Conservation (phyloP, 2,113 vertebrate genomes). For the Ploceus nigricollis region DNA sequence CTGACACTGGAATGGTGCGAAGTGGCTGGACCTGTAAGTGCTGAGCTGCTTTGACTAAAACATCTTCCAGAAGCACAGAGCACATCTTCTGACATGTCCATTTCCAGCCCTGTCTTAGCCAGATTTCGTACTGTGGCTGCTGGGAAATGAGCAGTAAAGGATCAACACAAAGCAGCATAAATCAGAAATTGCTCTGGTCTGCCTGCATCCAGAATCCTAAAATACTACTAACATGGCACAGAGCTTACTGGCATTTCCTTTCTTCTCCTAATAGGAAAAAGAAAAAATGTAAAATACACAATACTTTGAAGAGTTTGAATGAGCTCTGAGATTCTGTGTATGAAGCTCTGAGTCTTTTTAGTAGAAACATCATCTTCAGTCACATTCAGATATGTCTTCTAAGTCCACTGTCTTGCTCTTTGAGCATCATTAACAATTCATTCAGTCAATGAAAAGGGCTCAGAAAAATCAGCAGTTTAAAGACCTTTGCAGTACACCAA, state of each 20-base stretch:
- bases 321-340: background rate
- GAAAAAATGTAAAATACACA: background rate
- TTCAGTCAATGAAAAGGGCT: background rate
- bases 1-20: background rate
- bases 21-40: background rate
- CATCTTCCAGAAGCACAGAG: background rate
- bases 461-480: background rate
- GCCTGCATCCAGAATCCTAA: background rate
- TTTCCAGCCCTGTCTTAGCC: background rate
- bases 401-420: background rate
- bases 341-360: background rate
- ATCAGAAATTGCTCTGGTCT: background rate
- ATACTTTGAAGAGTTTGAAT: background rate
- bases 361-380: background rate
- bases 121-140: background rate
- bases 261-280: background rate
- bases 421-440: background rate
- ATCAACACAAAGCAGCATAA: background rate
- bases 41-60: background rate
- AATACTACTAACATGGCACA: accelerated
- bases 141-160: background rate
- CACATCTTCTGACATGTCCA: background rate
- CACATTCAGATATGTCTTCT: background rate
- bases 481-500: background rate
- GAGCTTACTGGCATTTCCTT: background rate